Conservation (phyloP, 2,797 vertebrate genomes). For the Apogon hyalosoma region DNA sequence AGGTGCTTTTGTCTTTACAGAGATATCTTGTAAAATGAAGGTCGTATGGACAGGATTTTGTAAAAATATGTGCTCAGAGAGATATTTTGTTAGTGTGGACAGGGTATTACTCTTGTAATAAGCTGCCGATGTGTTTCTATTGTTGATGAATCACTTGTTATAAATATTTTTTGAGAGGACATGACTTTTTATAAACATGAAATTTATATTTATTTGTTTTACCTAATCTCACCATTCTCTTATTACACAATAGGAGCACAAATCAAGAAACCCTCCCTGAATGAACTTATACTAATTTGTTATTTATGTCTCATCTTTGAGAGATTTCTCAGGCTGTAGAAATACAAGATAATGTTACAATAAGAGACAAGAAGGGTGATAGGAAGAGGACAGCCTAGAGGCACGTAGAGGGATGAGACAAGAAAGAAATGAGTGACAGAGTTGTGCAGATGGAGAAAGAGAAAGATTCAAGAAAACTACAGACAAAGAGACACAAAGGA, state of each 20-base stretch:
- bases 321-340: constrained; percentile 30
- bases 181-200: neutral
- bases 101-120: constrained; percentile 1
- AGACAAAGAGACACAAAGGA: constrained; percentile 31
- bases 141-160: constrained; percentile 4
- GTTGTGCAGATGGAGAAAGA: constrained; percentile 42
- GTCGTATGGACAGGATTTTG: too few relatives aligned
- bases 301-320: constrained; percentile 40
- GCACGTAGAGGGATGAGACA: constrained; percentile 28
- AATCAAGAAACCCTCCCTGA: constrained; percentile 3
- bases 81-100: neutral
- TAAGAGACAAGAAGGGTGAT: constrained; percentile 23
- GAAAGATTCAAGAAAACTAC: constrained; percentile 25
- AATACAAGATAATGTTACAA: constrained; percentile 36
- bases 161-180: neutral
- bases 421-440: constrained; percentile 9
- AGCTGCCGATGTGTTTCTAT: constrained; percentile 6
- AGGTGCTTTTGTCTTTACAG: neutral
- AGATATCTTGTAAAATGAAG: too few relatives aligned
- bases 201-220: neutral
- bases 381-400: constrained; percentile 37
- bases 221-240: neutral
- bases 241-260: constrained; percentile 1
- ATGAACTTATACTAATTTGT: constrained; percentile 33
- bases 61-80: too few relatives aligned